Evolutionary conservation across 2,888 invertebrate genomes (phyloP).

Genomic region (Folsomia candida): DNA sequence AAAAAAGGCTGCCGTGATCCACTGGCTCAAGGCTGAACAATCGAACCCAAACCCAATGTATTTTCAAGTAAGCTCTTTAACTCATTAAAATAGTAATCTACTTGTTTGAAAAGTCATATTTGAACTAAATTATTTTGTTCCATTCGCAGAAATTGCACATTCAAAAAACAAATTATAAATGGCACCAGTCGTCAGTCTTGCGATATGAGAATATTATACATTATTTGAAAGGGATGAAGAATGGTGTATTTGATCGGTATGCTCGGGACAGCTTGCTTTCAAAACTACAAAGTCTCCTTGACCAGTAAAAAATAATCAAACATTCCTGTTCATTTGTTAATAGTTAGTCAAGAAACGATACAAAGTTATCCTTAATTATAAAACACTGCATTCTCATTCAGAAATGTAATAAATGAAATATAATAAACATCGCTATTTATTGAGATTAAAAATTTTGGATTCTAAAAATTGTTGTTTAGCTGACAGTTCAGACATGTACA

Average conservation of each 20-base stretch:
- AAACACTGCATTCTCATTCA: no score
- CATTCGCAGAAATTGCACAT: neutral
- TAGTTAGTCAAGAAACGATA: no score
- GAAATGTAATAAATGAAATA: no score
- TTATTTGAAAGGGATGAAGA: neutral
- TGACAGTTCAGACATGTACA: conserved; percentile 58
- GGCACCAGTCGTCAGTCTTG: neutral
- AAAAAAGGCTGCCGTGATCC: neutral
- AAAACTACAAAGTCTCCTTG: neutral
- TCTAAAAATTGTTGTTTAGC: conserved; percentile 57
- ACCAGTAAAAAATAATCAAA: neutral
- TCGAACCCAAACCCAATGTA: neutral
- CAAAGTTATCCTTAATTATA: no score
- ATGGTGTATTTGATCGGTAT: neutral
- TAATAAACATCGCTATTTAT: neutral
- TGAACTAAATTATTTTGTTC: no score
- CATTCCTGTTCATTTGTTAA: no score
- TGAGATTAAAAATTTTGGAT: conserved; percentile 30
- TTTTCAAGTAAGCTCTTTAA: no score
- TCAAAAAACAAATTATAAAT: neutral
- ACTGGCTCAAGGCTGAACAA: neutral
- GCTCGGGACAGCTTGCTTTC: neutral
- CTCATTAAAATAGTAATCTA: no score
- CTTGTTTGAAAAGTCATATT: no score
- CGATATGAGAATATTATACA: neutral